Percentiles rank a stretch among this genome's conserved stretches.
These are phyloP conservation scores for Melanotaenia maccullochi DNA, from an alignment of 2,797 vertebrate species.

Conservation along the genomic window DNA sequence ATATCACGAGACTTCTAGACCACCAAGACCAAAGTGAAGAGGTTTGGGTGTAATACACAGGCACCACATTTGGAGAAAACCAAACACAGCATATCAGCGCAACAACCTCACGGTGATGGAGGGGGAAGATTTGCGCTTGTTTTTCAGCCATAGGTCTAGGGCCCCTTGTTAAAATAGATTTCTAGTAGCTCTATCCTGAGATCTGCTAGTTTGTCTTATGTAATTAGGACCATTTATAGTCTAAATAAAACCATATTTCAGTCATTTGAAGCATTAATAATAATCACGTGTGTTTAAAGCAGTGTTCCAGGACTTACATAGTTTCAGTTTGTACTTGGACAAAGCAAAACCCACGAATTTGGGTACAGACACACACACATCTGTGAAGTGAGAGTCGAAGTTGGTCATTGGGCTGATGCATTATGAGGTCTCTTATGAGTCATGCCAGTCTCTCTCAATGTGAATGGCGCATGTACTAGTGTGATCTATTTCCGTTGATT, in stretches of 20 bases:
- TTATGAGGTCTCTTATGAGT: constrained; percentile 47
- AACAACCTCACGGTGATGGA: no score
- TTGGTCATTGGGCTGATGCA: constrained; percentile 42
- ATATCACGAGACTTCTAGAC: no score
- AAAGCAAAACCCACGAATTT: constrained; percentile 16
- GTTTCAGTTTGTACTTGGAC: neutral
- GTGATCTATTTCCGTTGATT: constrained; percentile 39
- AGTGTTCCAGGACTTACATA: neutral
- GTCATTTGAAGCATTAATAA: neutral
- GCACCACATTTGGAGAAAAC: no score
- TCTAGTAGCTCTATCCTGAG: neutral
- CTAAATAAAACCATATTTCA: neutral
- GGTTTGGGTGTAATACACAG: no score
- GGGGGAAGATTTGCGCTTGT: no score
- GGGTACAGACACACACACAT: constrained; percentile 2
- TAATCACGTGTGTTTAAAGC: neutral
- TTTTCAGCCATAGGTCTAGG: no score
- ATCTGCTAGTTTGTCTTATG: neutral
- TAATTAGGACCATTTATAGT: neutral
- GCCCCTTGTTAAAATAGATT: neutral
- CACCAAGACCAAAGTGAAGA: no score
- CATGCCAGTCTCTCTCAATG: constrained; percentile 35
- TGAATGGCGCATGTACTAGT: constrained; percentile 23
- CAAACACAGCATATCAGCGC: no score
- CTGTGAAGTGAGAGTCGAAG: constrained; percentile 23